Base-by-base conservation (phyloP, 1,140 invertebrate genomes). In the Ditylenchus dipsaci region DNA sequence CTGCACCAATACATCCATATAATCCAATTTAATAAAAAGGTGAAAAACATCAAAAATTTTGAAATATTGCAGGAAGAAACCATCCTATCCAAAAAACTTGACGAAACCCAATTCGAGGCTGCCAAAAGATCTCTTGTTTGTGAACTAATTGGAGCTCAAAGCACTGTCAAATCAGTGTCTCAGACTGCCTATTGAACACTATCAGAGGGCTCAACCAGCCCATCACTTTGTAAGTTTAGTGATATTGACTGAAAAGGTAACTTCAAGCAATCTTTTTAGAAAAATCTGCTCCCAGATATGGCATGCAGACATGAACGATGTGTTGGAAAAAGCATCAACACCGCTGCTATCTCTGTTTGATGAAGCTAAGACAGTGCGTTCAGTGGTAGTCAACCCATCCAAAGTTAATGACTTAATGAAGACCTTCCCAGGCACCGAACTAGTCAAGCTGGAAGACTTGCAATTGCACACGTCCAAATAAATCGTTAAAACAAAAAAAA, bases 121-220 rank as follows among this genome's bases (percentile, higher is more conserved):
- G 91, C 91, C 0, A 90, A 89, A 78, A 90, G 90, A 76, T 91
- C 91, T 13, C 83, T 91, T 1, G 88, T 93, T 53, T 93, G 90
- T 84, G 89, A 92, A 81, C 88, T 91, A 9, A 90, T 93, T 66
- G 88, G 90, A 69, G 84, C 87, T 69, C 90, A 92, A 82, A 89
- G 90, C 74, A 90, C 88, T 64, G 87, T 92, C 0, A 87, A 89
- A 0, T 87, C 89, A 77, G 86, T 89, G 0, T 88, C 90, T 0
- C 77, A 83, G 17, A 87, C 90, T 67, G 91, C 90, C 82, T 93
- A 11, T 78, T 89, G 3, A 88, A 87, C 42, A 90, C 90, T 79
- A 88, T 90, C 68, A 87, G 88, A 8, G 26, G 26, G 3, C 23
- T 72, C 13, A 42, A 45, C 23, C 27, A 45, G 7, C 30, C 38